Base-by-base conservation (phyloP, 1,140 invertebrate species). In the Bombus turneri region DNA sequence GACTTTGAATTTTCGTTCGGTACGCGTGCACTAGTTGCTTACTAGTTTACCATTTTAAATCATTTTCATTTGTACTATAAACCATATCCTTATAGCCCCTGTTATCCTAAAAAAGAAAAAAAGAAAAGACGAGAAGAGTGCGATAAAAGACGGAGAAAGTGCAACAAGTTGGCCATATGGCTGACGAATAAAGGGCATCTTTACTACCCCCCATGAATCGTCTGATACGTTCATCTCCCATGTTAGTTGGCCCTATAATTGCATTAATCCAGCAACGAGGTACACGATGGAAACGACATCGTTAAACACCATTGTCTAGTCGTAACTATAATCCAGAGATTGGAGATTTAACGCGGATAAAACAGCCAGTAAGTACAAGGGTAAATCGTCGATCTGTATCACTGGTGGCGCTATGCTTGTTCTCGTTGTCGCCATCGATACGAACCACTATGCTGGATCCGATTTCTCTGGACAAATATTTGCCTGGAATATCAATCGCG, bases 261-360 rank as follows among this genome's bases (percentile, higher is more conserved):
- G 82, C 84, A 86, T 88, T 91, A 76, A 83, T 86, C 88, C 86
- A 9, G 39, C 64, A 78, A 76, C 74, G 76, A 80, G 83, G 77
- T 73, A 74, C 86, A 74, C 66, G 69, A 28, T 47, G 18, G 68
- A 76, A 89, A 88, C 81, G 88, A 87, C 81, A 76, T 83, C 86
- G 84, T 88, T 86, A 91, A 91, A 47, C 57, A 53, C 43, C 28
- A 39, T 5, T 13, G 34, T 22, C 37, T 69, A 66, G 41, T 39
- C 62, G 71, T 75, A 68, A 53, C 82, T 47, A 25, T 59, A 62
- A 43, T 37, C 75, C n/a, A n/a, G 62, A 69, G 76, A 88, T 87
- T 79, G 66, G 53, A 87, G 83, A 88, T 86, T 87, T 83, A 87
- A 76, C 75, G 73, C 59, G 78, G 87, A 86, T 90, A 88, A 88